Conservation (phyloP, 1,140 invertebrate species). For the Lasioglossum albipes region DNA sequence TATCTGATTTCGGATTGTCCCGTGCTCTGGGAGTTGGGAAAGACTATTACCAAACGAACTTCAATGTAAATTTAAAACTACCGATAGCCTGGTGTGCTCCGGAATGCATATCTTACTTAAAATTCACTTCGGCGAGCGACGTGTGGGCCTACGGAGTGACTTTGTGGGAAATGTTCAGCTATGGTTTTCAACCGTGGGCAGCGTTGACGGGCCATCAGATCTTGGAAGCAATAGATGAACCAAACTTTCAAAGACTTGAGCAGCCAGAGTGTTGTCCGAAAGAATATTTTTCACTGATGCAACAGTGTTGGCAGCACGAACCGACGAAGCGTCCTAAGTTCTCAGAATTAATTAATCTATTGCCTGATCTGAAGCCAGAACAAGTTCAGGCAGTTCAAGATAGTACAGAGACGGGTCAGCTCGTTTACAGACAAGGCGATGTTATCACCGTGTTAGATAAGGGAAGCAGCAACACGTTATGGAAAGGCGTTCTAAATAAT, state of each 20-base stretch:
- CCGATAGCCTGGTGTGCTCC: constrained; percentile 99
- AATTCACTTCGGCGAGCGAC: constrained; percentile 97
- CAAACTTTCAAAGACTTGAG: constrained; percentile 93
- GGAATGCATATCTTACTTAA: constrained; percentile 97
- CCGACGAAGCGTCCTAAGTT: constrained; percentile 94
- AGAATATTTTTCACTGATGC: constrained; percentile 95
- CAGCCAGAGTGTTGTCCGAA: constrained; percentile 96
- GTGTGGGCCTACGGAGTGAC: constrained; percentile 99
- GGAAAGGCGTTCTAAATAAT: constrained; percentile 92
- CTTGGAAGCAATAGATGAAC: constrained; percentile 96
- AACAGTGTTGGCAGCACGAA: constrained; percentile 97
- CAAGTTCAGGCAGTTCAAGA: constrained; percentile 90
- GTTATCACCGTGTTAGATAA: constrained; percentile 97
- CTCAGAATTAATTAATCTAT: constrained; percentile 87
- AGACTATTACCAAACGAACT: constrained; percentile 99
- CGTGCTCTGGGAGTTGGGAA: constrained; percentile 97
- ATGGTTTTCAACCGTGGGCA: constrained; percentile 98
- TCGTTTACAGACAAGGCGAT: constrained; percentile 93
- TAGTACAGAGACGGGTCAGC: constrained; percentile 82
- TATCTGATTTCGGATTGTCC: constrained; percentile 98
- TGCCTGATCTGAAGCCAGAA: constrained; percentile 94
- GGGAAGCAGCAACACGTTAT: constrained; percentile 83
- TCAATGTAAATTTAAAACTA: constrained; percentile 97
- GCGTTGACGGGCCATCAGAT: constrained; percentile 97
- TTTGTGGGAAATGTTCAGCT: constrained; percentile 99